phyloP scores from a whole-genome alignment of 2,797 vertebrate genomes.

The Phataginus tetradactyla region DNA sequence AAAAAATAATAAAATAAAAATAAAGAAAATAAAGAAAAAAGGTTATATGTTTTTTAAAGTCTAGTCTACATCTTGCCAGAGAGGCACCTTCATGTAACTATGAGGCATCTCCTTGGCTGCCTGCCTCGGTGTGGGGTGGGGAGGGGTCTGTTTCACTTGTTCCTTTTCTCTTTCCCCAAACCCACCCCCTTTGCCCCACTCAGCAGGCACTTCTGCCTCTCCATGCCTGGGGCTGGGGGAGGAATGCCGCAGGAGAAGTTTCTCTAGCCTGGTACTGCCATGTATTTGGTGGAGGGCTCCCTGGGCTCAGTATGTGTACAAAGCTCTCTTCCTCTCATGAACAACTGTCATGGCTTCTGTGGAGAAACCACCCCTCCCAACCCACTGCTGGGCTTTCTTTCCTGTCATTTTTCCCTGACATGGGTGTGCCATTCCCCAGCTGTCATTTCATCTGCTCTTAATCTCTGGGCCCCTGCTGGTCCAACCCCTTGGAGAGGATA shows the following conservation, averaged over 20 bases:
- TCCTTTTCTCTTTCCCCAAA: background rate
- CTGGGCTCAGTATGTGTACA: background rate
- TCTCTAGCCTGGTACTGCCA: background rate
- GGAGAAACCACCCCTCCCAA: background rate
- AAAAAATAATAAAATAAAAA: too few species aligned
- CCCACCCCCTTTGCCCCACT: background rate
- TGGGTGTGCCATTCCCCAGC: background rate
- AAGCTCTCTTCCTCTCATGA: background rate
- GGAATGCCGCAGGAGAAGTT: background rate
- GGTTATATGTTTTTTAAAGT: background rate
- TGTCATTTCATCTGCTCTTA: background rate
- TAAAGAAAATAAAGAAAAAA: background rate
- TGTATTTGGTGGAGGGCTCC: fast-evolving
- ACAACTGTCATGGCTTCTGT: background rate
- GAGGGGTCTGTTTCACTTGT: background rate
- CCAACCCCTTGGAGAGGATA: background rate
- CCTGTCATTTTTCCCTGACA: background rate
- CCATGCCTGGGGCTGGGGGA: too few species aligned
- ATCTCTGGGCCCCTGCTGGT: background rate
- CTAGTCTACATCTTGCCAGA: background rate
- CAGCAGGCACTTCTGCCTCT: background rate
- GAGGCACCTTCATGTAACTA: background rate
- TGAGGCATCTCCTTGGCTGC: background rate
- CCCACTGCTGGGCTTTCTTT: background rate
- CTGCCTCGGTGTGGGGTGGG: too few species aligned